Percentiles rank a stretch among this genome's conserved stretches.
phyloP scores from a whole-genome alignment of 2,797 vertebrate genomes.

The Rhincodon typus region DNA sequence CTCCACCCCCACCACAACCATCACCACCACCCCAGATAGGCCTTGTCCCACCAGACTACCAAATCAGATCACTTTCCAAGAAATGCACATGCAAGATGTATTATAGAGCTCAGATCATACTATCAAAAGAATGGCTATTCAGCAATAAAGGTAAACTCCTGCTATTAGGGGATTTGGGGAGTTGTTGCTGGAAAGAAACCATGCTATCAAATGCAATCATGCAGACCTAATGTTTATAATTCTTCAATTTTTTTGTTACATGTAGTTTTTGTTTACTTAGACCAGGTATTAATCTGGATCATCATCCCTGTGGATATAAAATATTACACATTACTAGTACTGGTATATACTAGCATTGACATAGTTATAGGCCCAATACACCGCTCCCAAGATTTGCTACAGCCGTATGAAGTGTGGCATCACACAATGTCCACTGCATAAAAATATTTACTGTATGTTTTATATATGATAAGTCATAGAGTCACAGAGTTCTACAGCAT shows the following conservation, averaged over 20 bases:
- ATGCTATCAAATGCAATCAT: neutral
- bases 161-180: neutral
- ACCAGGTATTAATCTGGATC: neutral
- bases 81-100: neutral
- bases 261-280: neutral
- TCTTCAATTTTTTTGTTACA: neutral
- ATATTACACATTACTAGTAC: neutral
- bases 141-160: neutral
- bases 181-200: too few relatives aligned
- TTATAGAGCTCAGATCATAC: neutral
- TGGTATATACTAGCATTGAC: too few relatives aligned
- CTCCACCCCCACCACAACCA: too few relatives aligned
- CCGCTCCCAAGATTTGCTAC: neutral
- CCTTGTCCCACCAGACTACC: neutral
- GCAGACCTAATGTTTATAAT: neutral
- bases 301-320: neutral
- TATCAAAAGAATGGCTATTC: neutral
- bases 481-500: too few relatives aligned
- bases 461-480: neutral
- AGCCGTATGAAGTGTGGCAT: neutral
- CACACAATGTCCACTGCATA: neutral
- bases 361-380: too few relatives aligned
- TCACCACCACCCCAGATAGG: neutral
- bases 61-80: neutral
- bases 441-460: neutral